Evolutionary conservation across 2,797 vertebrate genomes (phyloP).

Genomic region (Acanthurus tractus): DNA sequence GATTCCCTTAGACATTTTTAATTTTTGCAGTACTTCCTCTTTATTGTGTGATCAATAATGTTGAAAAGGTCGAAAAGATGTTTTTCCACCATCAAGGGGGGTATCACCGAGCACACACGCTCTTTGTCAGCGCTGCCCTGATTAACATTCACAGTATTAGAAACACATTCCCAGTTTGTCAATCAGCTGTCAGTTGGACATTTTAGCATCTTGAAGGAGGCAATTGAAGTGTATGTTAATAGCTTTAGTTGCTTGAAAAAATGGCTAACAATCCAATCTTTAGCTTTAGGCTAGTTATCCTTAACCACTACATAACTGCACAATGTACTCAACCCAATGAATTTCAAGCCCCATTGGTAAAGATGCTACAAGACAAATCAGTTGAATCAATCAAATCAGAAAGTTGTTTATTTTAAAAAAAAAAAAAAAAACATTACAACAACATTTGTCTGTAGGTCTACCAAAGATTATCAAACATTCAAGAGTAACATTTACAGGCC

Average conservation of each 20-base stretch:
- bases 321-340: conserved; percentile 12
- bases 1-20: not conserved
- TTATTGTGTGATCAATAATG: conserved; percentile 3
- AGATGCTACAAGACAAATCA: not conserved
- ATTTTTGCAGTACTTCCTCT: conserved; percentile 7
- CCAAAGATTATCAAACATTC: not conserved
- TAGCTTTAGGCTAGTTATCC: conserved; percentile 12
- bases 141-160: conserved; percentile 13
- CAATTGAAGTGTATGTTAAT: not conserved
- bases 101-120: not conserved
- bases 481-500: not conserved
- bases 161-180: not conserved
- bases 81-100: not conserved
- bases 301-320: conserved; percentile 51
- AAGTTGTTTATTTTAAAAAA: too few relatives aligned
- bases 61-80: not conserved
- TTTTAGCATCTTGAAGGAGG: conserved; percentile 3
- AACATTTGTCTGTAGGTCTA: conserved; percentile 26
- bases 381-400: not conserved
- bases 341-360: not conserved
- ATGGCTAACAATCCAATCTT: not conserved
- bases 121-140: conserved; percentile 4
- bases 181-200: not conserved
- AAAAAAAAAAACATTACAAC: conserved; percentile 46
- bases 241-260: not conserved